phyloP scores from a whole-genome alignment of 2,113 vertebrate species.

The Nycticorax nycticorax region DNA sequence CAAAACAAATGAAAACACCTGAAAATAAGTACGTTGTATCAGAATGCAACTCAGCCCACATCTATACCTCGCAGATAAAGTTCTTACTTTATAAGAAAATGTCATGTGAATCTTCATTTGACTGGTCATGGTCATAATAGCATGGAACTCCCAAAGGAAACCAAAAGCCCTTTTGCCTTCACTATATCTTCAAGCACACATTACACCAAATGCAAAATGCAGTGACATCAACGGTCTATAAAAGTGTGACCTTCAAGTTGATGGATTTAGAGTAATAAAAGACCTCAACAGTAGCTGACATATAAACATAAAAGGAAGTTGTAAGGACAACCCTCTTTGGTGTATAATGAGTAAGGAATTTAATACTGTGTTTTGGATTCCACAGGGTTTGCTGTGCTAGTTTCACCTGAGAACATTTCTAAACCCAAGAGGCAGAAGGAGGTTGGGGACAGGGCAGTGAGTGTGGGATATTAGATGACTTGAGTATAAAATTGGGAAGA shows the following conservation, averaged over 20 bases:
- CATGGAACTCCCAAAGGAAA: slow-evolving; percentile 62
- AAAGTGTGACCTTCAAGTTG: slow-evolving; percentile 75
- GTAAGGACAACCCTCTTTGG: slow-evolving; percentile 59
- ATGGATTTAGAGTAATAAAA: slow-evolving; percentile 77
- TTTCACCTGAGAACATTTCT: not conserved
- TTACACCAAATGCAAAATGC: slow-evolving; percentile 69
- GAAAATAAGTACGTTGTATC: slow-evolving; percentile 32
- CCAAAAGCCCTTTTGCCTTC: slow-evolving; percentile 66
- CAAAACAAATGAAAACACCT: slow-evolving; percentile 34
- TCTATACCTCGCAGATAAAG: slow-evolving; percentile 38
- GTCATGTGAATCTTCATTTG: slow-evolving; percentile 41
- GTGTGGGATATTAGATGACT: not conserved
- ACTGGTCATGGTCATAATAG: slow-evolving; percentile 42
- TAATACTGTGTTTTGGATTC: slow-evolving; percentile 48
- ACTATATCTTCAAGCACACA: slow-evolving; percentile 48
- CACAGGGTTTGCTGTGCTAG: not conserved
- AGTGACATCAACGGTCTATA: slow-evolving; percentile 75
- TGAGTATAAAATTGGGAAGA: not conserved
- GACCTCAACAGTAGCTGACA: slow-evolving; percentile 67
- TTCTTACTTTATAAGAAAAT: slow-evolving; percentile 52
- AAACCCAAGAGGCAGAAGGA: not conserved
- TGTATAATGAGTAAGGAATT: slow-evolving; percentile 41
- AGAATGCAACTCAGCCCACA: slow-evolving; percentile 51
- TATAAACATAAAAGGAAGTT: slow-evolving; percentile 68
- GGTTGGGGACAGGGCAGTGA: not conserved